phyloP scores from a whole-genome alignment of 2,888 invertebrate genomes.

The Rhorus exstirpatorius region DNA sequence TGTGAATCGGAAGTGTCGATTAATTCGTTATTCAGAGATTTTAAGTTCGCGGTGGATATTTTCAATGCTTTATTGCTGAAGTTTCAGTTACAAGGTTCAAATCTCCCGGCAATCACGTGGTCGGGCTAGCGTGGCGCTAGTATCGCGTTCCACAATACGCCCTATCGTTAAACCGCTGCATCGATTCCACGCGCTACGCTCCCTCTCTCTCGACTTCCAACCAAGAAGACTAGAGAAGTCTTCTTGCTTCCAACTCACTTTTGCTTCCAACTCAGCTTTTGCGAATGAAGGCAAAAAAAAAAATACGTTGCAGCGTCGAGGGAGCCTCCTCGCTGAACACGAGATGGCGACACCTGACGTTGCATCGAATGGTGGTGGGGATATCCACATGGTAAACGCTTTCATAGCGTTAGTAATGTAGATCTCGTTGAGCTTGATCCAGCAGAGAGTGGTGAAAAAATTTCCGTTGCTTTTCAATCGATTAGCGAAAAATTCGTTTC shows the following conservation, averaged over 20 bases:
- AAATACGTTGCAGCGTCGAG: neutral
- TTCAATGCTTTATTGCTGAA: neutral
- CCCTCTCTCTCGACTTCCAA: neutral
- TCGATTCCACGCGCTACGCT: slow-evolving; percentile 22
- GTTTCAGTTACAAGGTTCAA: neutral
- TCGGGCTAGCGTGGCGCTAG: neutral
- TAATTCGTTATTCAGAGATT: neutral
- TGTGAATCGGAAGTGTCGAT: neutral
- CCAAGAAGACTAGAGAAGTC: no score
- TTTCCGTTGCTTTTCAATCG: slow-evolving; percentile 30
- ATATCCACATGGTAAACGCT: slow-evolving; percentile 28
- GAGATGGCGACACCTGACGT: slow-evolving; percentile 54
- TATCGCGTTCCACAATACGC: neutral
- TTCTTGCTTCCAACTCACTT: no score
- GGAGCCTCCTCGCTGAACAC: neutral
- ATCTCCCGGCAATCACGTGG: slow-evolving; percentile 9
- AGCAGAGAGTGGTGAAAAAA: slow-evolving; percentile 16
- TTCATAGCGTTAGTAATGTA: slow-evolving; percentile 14
- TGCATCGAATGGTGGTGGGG: neutral
- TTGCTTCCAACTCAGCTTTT: slow-evolving; percentile 35
- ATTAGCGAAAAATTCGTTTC: slow-evolving; percentile 8
- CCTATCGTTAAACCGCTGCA: neutral
- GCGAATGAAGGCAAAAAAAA: slow-evolving; percentile 58
- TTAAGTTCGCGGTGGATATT: neutral
- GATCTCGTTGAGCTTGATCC: neutral